phyloP scores from a whole-genome alignment of 2,888 invertebrate genomes.

The Hirtodrosophila duncani region DNA sequence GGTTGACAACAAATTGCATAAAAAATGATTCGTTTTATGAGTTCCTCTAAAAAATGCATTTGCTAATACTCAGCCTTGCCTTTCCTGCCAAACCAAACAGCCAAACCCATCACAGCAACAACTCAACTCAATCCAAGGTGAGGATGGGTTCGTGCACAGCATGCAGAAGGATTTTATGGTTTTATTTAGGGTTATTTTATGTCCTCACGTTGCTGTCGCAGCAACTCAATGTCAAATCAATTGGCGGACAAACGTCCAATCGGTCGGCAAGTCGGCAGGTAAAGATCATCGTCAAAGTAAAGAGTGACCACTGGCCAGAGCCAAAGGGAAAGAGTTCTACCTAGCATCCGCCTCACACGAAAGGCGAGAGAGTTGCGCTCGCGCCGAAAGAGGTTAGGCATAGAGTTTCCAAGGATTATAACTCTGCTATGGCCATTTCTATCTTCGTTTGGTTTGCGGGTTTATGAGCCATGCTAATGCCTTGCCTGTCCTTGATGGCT shows the following conservation, averaged over 20 bases:
- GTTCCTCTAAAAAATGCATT: slow-evolving; percentile 50
- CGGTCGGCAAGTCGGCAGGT: slow-evolving; percentile 29
- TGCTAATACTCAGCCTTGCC: too few species aligned
- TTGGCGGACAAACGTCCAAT: slow-evolving; percentile 67
- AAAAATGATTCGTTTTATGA: slow-evolving; percentile 63
- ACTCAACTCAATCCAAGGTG: slow-evolving; percentile 46
- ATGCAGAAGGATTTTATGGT: slow-evolving; percentile 77
- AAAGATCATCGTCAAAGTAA: slow-evolving; percentile 10
- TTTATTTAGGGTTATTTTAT: slow-evolving; percentile 75
- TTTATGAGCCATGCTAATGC: slow-evolving; percentile 66
- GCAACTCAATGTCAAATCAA: slow-evolving; percentile 67
- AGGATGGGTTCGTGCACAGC: slow-evolving; percentile 55
- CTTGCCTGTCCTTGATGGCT: slow-evolving; percentile 59
- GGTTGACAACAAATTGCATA: slow-evolving; percentile 65
- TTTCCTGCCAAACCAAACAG: slow-evolving; percentile 21
- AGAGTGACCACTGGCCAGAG: too few species aligned
- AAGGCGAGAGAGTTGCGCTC: slow-evolving; percentile 49
- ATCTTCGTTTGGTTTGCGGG: slow-evolving; percentile 26
- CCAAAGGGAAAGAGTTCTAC: slow-evolving; percentile 55
- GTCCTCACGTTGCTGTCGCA: slow-evolving; percentile 20
- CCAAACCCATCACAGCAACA: slow-evolving; percentile 6
- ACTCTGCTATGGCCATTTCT: background rate
- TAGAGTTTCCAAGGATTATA: slow-evolving; percentile 68
- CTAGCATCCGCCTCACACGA: slow-evolving; percentile 29
- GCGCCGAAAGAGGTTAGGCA: slow-evolving; percentile 71